Conservation (phyloP, 1,140 invertebrate genomes). For the Grapholita molesta region DNA sequence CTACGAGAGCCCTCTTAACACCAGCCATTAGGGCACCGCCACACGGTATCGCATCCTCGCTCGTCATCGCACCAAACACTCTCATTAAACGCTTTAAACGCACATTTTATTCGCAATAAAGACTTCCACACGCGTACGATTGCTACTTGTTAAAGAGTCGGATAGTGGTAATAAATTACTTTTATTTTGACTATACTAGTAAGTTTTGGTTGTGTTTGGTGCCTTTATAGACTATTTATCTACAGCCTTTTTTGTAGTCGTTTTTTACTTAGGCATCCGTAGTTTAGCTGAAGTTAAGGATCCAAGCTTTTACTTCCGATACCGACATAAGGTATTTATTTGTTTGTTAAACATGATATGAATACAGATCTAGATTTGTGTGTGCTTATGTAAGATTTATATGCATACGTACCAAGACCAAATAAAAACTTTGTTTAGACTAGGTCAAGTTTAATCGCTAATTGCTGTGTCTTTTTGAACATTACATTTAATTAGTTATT, state of each 20-base stretch:
- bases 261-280: too few relatives aligned
- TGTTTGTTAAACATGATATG: too few relatives aligned
- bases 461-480: too few relatives aligned
- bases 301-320: too few relatives aligned
- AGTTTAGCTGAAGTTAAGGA: too few relatives aligned
- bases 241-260: background rate
- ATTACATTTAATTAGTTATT: too few relatives aligned
- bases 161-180: background rate
- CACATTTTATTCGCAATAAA: background rate
- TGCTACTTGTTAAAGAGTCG: background rate
- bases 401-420: too few relatives aligned
- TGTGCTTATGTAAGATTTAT: too few relatives aligned
- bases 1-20: background rate
- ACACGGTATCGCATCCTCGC: background rate
- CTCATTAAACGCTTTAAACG: conserved; percentile 15
- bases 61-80: conserved; percentile 8
- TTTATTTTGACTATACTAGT: background rate
- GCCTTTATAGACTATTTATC: background rate
- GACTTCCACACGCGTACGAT: background rate
- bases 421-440: too few relatives aligned
- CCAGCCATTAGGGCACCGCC: conserved; percentile 8
- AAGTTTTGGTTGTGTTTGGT: background rate
- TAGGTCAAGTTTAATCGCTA: too few relatives aligned
- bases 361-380: too few relatives aligned
- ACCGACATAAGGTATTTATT: too few relatives aligned